phyloP scores from a whole-genome alignment of 2,888 invertebrate species.

The Digitonthophagus gazella region DNA sequence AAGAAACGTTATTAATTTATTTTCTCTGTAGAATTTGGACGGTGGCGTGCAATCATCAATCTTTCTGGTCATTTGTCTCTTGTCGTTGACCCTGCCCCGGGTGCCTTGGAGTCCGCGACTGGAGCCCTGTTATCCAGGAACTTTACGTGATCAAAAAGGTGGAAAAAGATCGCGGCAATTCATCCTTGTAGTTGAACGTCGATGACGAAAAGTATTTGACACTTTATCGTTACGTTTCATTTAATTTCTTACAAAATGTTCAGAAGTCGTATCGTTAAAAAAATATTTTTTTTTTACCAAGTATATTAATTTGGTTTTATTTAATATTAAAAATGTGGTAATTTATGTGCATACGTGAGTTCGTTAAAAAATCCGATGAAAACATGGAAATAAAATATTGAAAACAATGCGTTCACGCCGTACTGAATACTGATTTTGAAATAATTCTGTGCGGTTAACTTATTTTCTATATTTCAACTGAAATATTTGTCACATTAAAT shows the following conservation, averaged over 20 bases:
- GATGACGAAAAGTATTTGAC: neutral
- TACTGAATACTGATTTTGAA: neutral
- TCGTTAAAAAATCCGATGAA: neutral
- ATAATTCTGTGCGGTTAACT: neutral
- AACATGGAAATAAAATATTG: neutral
- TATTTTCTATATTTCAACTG: neutral
- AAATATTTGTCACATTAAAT: neutral
- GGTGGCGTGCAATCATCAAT: constrained; percentile 49
- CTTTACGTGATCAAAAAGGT: constrained; percentile 22
- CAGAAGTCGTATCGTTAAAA: neutral
- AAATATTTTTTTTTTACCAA: neutral
- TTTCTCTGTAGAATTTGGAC: constrained; percentile 45
- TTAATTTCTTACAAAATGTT: neutral
- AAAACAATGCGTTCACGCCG: neutral
- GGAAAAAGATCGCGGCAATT: constrained; percentile 20
- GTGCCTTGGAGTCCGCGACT: constrained; percentile 9
- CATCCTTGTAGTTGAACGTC: neutral
- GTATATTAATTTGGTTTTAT: neutral
- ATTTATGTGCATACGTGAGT: neutral
- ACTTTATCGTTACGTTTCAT: neutral
- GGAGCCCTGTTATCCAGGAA: constrained; percentile 1
- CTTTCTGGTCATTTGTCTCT: constrained; percentile 49
- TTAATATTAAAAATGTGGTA: neutral
- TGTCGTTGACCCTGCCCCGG: constrained; percentile 38
- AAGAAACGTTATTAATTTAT: constrained; percentile 46